Conservation (phyloP, 2,113 vertebrate genomes). For the Pan troglodytes region NHGRI_mPanTro3-v2.1_pri NC_072407.2:89755001-89755500, state of each 20-base stretch:
- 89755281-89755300: neutral
- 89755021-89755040: neutral
- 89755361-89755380: neutral
- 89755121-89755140: neutral
- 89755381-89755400: neutral
- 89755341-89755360: neutral
- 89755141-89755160: neutral
- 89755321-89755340: neutral
- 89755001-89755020: neutral
- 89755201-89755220: neutral
- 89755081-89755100: neutral
- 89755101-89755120: neutral
- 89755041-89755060: neutral
- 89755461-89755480: neutral
- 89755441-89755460: neutral
- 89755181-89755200: neutral
- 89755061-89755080: too few relatives aligned
- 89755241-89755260: neutral
- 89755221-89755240: neutral
- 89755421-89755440: neutral
- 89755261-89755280: neutral
- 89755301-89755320: neutral
- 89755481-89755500: neutral
- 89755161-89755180: neutral
- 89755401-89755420: neutral